phyloP scores from a whole-genome alignment of 1,140 invertebrate genomes.

The Linepithema humile region DNA sequence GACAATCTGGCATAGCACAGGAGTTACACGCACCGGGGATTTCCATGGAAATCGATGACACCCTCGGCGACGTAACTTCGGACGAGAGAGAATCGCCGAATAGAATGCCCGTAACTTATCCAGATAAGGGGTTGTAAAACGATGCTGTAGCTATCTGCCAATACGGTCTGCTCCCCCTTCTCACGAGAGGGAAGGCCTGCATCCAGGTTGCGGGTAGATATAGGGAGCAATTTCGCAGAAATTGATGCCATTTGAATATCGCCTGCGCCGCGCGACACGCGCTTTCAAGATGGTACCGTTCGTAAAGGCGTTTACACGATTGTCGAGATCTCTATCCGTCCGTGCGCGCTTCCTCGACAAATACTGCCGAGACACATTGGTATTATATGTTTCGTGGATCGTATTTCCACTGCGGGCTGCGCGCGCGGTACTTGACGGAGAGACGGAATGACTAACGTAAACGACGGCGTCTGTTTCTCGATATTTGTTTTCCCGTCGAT shows the following conservation, averaged over 20 bases:
- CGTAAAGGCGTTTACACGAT: slow-evolving; percentile 61
- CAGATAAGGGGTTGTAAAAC: slow-evolving; percentile 83
- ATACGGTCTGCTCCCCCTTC: slow-evolving; percentile 78
- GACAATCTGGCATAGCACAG: slow-evolving; percentile 36
- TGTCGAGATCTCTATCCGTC: slow-evolving; percentile 66
- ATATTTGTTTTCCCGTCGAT: slow-evolving; percentile 40
- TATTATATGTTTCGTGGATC: slow-evolving; percentile 54
- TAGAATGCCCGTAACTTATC: slow-evolving; percentile 80
- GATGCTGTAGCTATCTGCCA: slow-evolving; percentile 81
- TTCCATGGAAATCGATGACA: slow-evolving; percentile 80
- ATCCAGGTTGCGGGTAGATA: slow-evolving; percentile 74
- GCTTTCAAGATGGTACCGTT: slow-evolving; percentile 58
- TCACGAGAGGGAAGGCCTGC: slow-evolving; percentile 44
- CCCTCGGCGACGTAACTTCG: slow-evolving; percentile 66
- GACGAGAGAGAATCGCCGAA: slow-evolving; percentile 62
- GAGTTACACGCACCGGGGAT: slow-evolving; percentile 57
- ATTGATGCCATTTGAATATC: slow-evolving; percentile 84
- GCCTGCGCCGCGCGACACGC: slow-evolving; percentile 62
- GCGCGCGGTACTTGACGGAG: slow-evolving; percentile 25
- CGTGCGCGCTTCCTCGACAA: slow-evolving; percentile 29
- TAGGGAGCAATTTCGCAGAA: slow-evolving; percentile 79
- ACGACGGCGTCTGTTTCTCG: slow-evolving; percentile 29
- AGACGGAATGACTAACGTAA: slow-evolving; percentile 49
- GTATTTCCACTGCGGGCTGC: slow-evolving; percentile 34
- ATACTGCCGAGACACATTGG: slow-evolving; percentile 51